Percentiles rank a stretch among this genome's conserved stretches.
phyloP scores from a whole-genome alignment of 2,888 invertebrate genomes.

The Homarus gammarus region DNA sequence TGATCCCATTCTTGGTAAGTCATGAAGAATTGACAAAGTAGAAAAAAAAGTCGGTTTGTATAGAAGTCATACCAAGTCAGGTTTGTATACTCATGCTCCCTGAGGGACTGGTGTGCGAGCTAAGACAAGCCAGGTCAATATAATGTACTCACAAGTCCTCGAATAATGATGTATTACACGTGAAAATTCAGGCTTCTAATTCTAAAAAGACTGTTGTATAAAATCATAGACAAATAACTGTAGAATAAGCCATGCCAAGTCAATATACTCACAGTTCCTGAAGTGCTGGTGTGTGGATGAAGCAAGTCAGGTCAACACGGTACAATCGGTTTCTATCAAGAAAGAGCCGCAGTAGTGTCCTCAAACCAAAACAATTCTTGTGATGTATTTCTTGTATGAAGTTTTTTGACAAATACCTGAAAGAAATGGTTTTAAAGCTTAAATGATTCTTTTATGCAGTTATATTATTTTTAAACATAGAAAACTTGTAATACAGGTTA shows the following conservation, averaged over 20 bases:
- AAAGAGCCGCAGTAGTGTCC: not conserved
- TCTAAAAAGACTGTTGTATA: too few relatives aligned
- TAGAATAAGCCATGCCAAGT: not conserved
- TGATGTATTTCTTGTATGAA: conserved; percentile 1
- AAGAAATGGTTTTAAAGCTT: not conserved
- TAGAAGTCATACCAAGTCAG: too few relatives aligned
- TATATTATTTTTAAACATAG: too few relatives aligned
- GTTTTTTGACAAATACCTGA: conserved; percentile 50
- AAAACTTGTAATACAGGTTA: not conserved
- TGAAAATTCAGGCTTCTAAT: too few relatives aligned
- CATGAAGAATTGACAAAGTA: too few relatives aligned
- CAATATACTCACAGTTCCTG: conserved; percentile 34
- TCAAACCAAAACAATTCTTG: not conserved
- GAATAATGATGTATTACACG: too few relatives aligned
- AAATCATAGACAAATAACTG: too few relatives aligned
- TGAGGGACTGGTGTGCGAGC: not conserved
- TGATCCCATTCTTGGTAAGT: too few relatives aligned
- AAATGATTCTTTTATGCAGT: too few relatives aligned
- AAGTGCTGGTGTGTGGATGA: conserved; percentile 29
- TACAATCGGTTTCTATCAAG: conserved; percentile 22
- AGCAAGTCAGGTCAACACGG: conserved; percentile 30
- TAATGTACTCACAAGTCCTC: not conserved
- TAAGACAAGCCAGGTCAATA: not conserved
- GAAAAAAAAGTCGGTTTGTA: too few relatives aligned
- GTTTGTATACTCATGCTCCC: not conserved